Evolutionary conservation across 2,113 vertebrate genomes (phyloP).

Genomic region (Capreolus pygargus): DNA sequence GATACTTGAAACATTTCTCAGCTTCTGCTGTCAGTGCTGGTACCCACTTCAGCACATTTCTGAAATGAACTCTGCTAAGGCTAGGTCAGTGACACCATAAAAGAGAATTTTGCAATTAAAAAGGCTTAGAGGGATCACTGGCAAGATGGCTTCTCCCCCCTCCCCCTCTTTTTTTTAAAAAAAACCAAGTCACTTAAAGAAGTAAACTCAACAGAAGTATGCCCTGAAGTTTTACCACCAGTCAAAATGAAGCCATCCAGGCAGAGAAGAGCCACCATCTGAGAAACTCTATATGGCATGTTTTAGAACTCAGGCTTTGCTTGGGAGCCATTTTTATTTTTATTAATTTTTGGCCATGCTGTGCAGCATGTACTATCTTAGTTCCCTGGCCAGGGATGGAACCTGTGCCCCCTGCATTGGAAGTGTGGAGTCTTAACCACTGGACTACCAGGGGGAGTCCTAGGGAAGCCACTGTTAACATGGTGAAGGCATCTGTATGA

Average conservation of each 20-base stretch:
- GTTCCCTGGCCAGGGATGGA: neutral
- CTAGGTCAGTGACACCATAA: conserved; percentile 44
- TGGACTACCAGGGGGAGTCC: neutral
- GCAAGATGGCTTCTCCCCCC: neutral
- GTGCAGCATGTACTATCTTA: neutral
- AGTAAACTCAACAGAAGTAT: conserved; percentile 45
- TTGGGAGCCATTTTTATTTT: conserved; percentile 21
- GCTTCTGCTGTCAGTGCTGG: conserved; percentile 22
- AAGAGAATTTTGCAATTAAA: conserved; percentile 69
- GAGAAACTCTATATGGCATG: conserved; percentile 37
- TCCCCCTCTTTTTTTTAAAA: neutral
- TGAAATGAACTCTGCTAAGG: conserved; percentile 54
- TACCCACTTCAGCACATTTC: conserved; percentile 64
- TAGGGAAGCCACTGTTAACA: conserved; percentile 32
- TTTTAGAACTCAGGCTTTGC: neutral
- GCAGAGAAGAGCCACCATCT: neutral
- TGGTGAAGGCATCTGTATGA: conserved; percentile 16
- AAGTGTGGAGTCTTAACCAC: neutral
- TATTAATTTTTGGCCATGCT: neutral
- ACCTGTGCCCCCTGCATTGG: neutral
- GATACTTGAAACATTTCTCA: conserved; percentile 63
- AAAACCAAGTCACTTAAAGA: conserved; percentile 62
- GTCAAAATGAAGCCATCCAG: conserved; percentile 31
- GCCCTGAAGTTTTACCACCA: conserved; percentile 43
- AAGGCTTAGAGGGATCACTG: conserved; percentile 64